Conservation (phyloP, 2,113 vertebrate species). For the Hippocampus abdominalis region DNA sequence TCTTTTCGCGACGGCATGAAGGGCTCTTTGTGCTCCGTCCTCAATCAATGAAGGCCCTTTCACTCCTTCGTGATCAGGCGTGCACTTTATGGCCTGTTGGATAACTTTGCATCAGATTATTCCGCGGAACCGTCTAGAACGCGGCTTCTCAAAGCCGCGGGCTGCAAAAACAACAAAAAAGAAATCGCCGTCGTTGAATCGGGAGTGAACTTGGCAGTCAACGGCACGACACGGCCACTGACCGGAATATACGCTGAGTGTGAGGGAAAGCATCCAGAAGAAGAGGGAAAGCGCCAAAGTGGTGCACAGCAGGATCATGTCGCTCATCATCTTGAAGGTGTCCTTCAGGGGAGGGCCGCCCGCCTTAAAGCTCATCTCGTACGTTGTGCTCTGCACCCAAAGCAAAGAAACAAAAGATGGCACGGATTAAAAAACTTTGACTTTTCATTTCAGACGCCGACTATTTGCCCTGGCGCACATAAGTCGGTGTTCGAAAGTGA, state of each 20-base stretch:
- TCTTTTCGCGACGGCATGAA: not conserved
- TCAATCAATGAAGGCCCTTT: not conserved
- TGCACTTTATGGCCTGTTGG: not conserved
- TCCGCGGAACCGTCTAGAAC: not conserved
- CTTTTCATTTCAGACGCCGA: no score
- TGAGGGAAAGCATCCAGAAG: constrained; percentile 90
- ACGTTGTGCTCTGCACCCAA: not conserved
- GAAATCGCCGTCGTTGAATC: no score
- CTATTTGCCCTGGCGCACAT: no score
- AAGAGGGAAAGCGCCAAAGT: constrained; percentile 84
- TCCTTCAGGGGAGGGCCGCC: constrained; percentile 54
- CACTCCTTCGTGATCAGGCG: not conserved
- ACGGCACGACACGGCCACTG: constrained; percentile 28
- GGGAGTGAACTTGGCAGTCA: no score
- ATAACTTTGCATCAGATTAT: not conserved
- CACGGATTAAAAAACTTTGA: no score
- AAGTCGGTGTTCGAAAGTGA: no score
- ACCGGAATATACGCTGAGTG: constrained; percentile 85
- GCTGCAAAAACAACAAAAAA: no score
- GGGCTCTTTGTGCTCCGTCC: not conserved
- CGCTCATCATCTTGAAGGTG: constrained; percentile 86
- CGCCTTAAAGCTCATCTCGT: not conserved
- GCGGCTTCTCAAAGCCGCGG: no score
- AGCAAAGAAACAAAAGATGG: not conserved
- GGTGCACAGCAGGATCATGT: constrained; percentile 83